Conservation (phyloP, 1,140 invertebrate genomes). For the Calliopsis andreniformis region DNA sequence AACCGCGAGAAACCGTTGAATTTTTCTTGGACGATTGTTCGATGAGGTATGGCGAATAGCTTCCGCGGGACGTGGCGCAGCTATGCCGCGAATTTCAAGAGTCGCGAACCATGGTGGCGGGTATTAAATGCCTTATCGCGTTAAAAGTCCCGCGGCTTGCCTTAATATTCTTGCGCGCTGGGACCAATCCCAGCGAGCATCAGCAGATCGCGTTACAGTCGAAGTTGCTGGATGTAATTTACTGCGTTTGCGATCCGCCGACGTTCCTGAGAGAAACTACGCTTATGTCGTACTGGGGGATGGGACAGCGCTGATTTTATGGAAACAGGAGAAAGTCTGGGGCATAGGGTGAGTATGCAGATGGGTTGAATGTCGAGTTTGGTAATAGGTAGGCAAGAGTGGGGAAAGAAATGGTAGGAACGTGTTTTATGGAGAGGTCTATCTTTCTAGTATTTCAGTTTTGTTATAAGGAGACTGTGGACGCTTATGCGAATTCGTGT, state of each 20-base stretch:
- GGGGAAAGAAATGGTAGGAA: too few species aligned
- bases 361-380: too few species aligned
- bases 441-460: too few species aligned
- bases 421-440: too few species aligned
- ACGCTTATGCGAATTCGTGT: too few species aligned
- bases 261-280: background rate
- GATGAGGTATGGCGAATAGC: background rate
- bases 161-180: conserved; percentile 31
- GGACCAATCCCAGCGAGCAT: background rate
- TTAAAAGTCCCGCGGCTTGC: conserved; percentile 32
- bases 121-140: conserved; percentile 34
- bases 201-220: conserved; percentile 38
- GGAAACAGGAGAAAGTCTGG: too few species aligned
- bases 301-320: too few species aligned
- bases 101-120: conserved; percentile 22
- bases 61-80: background rate
- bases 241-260: conserved; percentile 1
- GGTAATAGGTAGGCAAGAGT: too few species aligned
- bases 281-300: background rate
- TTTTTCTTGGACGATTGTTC: background rate
- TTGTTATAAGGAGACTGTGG: too few species aligned
- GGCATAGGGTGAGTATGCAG: too few species aligned
- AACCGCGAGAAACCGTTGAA: background rate
- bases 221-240: conserved; percentile 13
- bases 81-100: conserved; percentile 25